Base-by-base conservation (phyloP, 2,113 vertebrate genomes). In the Pterocles gutturalis region DNA sequence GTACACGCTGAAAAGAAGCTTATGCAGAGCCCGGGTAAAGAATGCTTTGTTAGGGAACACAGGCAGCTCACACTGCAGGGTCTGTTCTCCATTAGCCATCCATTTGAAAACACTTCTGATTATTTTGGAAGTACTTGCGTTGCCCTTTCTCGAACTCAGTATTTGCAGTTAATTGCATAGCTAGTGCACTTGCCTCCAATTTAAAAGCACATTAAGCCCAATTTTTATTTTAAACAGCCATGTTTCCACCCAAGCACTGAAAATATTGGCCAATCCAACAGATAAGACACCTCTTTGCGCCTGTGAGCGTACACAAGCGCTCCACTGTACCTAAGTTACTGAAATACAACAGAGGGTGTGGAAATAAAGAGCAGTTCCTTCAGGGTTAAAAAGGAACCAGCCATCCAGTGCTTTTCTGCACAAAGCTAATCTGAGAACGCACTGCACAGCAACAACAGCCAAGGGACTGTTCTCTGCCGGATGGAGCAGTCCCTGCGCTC, bases 41-140 rank as follows among this genome's bases (percentile, higher is more conserved):
- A 97, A 90, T 69, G 95, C 96, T 97, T 97, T 97, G 93, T 94
- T 97, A 96, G 91, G 96, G 92, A 97, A 97, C 75, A 80, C 92
- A 97, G 95, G 96, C 91, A 95, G 90, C 94, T 93, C 92, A 75
- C 86, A 93, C 89, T 92, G 90, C 83, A 97, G 83, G 69, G 89
- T 94, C 92, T 96, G 92, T 87, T 97, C 94, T 90, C 93, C 91
- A 96, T 96, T 93, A 98, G 80, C 93, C 95, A 88, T 82, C 97
- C 96, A 96, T 91, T 96, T 96, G 77, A 96, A 96, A 95, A 95
- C 83, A 83, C 78, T 91, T 83, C 82, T 84, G 87, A 87, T 94
- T 96, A 92, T 97, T 96, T 96, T 92, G 94, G 94, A 97, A 97
- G 91, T 81, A 70, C 86, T 97, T 75, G 53, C 64, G 38, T 7